Conservation (phyloP, 2,888 invertebrate genomes). For the Eristalis tenax region DNA sequence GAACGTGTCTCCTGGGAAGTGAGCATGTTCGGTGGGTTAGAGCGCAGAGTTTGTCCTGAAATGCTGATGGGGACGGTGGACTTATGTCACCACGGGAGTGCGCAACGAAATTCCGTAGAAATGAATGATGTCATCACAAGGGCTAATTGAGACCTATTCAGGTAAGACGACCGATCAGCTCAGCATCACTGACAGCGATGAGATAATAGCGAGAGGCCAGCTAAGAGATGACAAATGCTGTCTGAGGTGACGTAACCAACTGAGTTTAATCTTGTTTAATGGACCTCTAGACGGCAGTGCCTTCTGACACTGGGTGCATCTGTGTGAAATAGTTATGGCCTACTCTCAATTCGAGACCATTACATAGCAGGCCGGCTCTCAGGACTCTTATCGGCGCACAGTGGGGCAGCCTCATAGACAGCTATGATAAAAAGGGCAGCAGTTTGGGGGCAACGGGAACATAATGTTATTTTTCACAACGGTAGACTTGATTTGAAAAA, state of each 20-base stretch:
- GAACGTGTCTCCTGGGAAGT: neutral
- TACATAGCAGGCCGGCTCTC: too few relatives aligned
- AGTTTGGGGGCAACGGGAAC: too few relatives aligned
- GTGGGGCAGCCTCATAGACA: too few relatives aligned
- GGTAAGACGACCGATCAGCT: neutral
- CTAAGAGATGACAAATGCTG: neutral
- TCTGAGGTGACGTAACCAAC: neutral
- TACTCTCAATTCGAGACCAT: too few relatives aligned
- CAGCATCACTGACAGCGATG: neutral
- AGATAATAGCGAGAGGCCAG: neutral
- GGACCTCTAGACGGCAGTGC: neutral
- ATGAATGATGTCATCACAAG: neutral
- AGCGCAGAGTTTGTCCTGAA: neutral
- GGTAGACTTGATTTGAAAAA: too few relatives aligned
- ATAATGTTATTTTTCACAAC: too few relatives aligned
- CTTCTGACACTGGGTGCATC: too few relatives aligned
- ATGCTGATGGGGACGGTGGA: neutral
- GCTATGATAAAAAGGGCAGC: too few relatives aligned
- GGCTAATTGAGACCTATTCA: neutral
- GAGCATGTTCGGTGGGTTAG: neutral
- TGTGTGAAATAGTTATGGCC: too few relatives aligned
- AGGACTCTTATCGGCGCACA: too few relatives aligned
- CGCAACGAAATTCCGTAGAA: neutral
- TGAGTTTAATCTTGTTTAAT: neutral
- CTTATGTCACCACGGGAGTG: neutral